Conservation (phyloP, 2,797 vertebrate genomes). For the Characodon lateralis region DNA sequence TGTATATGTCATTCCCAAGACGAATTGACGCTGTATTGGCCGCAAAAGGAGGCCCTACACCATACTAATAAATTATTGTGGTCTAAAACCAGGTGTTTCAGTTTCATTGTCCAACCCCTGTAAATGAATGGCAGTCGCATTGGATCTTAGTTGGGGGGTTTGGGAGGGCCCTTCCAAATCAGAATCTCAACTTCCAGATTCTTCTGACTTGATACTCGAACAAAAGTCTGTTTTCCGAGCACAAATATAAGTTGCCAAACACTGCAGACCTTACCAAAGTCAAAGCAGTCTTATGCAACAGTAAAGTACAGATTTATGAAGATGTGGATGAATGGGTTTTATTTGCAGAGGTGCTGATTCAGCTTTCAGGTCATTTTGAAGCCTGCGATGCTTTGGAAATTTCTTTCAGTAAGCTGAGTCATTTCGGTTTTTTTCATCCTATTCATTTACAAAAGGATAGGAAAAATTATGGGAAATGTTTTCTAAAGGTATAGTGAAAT, state of each 20-base stretch:
- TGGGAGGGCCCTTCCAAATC: not conserved
- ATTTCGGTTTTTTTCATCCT: not conserved
- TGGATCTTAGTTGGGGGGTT: not conserved
- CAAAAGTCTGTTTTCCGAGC: not conserved
- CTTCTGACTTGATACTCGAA: not conserved
- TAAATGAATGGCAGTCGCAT: too few relatives aligned
- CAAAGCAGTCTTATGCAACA: not conserved
- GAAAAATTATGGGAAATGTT: not conserved
- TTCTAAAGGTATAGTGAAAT: not conserved
- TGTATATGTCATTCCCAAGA: too few relatives aligned
- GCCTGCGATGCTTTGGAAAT: not conserved
- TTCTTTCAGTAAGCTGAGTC: slow-evolving; percentile 2
- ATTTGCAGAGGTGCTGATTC: slow-evolving; percentile 14
- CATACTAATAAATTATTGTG: too few relatives aligned
- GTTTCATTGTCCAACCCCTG: too few relatives aligned
- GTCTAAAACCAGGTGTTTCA: too few relatives aligned
- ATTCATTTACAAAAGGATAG: not conserved
- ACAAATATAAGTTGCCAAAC: not conserved
- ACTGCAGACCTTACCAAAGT: not conserved
- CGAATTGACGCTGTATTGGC: too few relatives aligned
- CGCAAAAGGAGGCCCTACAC: too few relatives aligned
- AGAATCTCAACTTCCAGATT: not conserved
- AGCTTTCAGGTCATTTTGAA: slow-evolving; percentile 9
- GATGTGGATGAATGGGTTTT: slow-evolving; percentile 8
- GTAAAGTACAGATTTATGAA: slow-evolving; percentile 2